Percentiles rank a stretch among this genome's conserved stretches.
Evolutionary conservation across 2,888 invertebrate genomes (phyloP).

Genomic region (Aelia acuminata): DNA sequence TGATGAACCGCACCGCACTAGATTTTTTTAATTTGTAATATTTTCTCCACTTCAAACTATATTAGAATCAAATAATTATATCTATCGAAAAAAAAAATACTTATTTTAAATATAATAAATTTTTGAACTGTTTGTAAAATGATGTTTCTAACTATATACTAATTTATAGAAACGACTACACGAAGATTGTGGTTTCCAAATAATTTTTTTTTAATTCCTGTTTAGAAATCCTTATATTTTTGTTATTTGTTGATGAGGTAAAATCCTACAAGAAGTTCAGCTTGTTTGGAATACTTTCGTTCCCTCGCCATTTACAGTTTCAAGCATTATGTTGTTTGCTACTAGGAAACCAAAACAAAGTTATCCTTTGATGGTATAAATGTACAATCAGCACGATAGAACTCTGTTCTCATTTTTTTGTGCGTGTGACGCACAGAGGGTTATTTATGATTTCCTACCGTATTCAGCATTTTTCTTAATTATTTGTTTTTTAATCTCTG

Average conservation of each 20-base stretch:
- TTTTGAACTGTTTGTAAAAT: too few relatives aligned
- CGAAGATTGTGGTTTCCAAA: not conserved
- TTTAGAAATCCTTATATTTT: not conserved
- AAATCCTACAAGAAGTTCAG: not conserved
- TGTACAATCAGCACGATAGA: not conserved
- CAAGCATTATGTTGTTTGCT: not conserved
- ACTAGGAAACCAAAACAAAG: constrained; percentile 3
- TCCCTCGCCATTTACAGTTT: not conserved
- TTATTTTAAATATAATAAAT: too few relatives aligned
- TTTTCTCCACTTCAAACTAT: too few relatives aligned
- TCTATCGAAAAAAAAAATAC: too few relatives aligned
- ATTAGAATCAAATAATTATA: too few relatives aligned
- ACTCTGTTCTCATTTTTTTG: not conserved
- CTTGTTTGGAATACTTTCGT: not conserved
- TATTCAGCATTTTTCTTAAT: not conserved
- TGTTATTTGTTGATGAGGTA: constrained; percentile 20
- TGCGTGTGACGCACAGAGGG: not conserved
- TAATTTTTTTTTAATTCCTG: not conserved
- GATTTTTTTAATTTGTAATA: too few relatives aligned
- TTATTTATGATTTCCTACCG: not conserved
- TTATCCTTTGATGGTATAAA: not conserved
- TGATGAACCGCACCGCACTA: too few relatives aligned
- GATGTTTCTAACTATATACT: too few relatives aligned
- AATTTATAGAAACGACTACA: not conserved
- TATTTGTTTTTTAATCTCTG: not conserved